A percentile compares a stretch with the other conserved stretches of the same genome.
These are phyloP conservation scores for Bombus breviceps DNA, from an alignment of 1,140 invertebrate genomes.

Conservation along the genomic window DNA sequence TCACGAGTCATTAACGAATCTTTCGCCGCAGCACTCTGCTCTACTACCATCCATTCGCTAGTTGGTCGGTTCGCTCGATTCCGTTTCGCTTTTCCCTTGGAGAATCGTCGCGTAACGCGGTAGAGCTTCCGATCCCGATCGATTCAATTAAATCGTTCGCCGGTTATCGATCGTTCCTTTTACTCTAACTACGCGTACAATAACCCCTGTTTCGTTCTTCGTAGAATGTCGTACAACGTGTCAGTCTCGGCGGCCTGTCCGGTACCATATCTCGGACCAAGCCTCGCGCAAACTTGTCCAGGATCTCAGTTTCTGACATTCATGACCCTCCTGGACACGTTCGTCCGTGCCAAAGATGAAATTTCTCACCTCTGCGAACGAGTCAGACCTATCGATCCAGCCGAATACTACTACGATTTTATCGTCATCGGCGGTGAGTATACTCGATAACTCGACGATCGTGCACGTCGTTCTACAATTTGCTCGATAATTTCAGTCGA, in stretches of 20 bases:
- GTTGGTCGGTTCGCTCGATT: no score
- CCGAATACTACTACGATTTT: slow-evolving; percentile 83
- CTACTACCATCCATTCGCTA: neutral
- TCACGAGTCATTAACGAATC: slow-evolving; percentile 16
- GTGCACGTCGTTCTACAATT: no score
- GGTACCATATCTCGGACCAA: slow-evolving; percentile 80
- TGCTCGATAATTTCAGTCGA: neutral
- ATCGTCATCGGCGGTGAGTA: slow-evolving; percentile 84
- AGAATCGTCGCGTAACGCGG: neutral
- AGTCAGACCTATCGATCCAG: slow-evolving; percentile 73
- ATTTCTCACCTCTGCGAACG: slow-evolving; percentile 82
- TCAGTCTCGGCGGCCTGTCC: slow-evolving; percentile 63
- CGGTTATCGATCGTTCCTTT: neutral
- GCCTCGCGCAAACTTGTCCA: slow-evolving; percentile 81
- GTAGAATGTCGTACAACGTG: slow-evolving; percentile 76
- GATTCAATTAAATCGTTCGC: neutral
- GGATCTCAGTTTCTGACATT: slow-evolving; percentile 83
- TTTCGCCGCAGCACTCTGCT: neutral
- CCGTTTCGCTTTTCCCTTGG: no score
- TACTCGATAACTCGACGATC: neutral
- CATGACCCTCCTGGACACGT: slow-evolving; percentile 84
- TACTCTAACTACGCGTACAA: no score
- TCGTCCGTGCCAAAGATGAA: slow-evolving; percentile 80
- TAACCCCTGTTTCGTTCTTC: slow-evolving; percentile 6
- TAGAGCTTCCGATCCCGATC: neutral